phyloP scores from a whole-genome alignment of 2,888 invertebrate species.

The Thereva nobilitata region DNA sequence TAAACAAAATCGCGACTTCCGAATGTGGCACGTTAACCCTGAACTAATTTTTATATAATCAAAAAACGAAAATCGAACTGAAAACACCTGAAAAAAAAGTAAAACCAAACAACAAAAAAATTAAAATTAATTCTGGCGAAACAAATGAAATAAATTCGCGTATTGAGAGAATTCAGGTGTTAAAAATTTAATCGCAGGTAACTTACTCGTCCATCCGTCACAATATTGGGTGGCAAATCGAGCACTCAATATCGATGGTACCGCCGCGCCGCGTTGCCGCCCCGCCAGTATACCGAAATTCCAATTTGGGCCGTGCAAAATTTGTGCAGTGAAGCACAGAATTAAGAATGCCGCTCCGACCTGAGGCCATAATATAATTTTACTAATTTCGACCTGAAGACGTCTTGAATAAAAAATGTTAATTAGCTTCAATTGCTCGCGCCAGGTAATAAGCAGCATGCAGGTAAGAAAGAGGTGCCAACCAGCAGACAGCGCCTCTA shows the following conservation, averaged over 20 bases:
- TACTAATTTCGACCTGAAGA: slow-evolving; percentile 1
- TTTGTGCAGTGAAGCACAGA: slow-evolving; percentile 21
- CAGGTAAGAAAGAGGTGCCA: too few species aligned
- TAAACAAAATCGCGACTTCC: too few species aligned
- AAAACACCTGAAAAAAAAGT: slow-evolving; percentile 12
- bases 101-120: slow-evolving; percentile 1
- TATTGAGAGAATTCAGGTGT: slow-evolving; percentile 1
- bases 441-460: too few species aligned
- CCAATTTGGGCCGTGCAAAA: slow-evolving; percentile 22
- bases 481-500: too few species aligned
- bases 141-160: slow-evolving; percentile 25
- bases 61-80: neutral
- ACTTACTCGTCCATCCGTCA: too few species aligned
- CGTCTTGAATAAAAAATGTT: slow-evolving; percentile 3
- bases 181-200: too few species aligned
- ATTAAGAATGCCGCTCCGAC: slow-evolving; percentile 2
- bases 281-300: slow-evolving; percentile 5
- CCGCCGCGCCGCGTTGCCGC: neutral
- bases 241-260: slow-evolving; percentile 12
- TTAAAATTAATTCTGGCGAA: slow-evolving; percentile 25
- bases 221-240: neutral
- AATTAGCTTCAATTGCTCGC: slow-evolving; percentile 4
- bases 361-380: slow-evolving; percentile 8
- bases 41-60: too few species aligned
- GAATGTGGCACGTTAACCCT: too few species aligned